Evolutionary conservation across 2,888 invertebrate species (phyloP).

Genomic region (Trachelus stipa): DNA sequence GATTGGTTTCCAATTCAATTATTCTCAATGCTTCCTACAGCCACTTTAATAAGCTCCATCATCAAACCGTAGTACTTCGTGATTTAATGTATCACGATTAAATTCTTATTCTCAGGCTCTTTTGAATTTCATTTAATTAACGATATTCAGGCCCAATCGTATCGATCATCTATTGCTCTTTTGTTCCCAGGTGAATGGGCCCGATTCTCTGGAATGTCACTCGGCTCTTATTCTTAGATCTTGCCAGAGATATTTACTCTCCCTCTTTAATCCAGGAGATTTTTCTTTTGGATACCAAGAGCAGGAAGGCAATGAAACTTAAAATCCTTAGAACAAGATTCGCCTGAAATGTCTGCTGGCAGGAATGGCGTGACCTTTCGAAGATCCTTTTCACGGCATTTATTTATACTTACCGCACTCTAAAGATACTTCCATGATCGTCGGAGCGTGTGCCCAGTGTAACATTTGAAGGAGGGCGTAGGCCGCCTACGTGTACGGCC

Average conservation of each 20-base stretch:
- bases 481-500: slow-evolving; percentile 23
- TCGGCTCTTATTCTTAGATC: background rate
- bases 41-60: background rate
- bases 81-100: background rate
- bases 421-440: slow-evolving; percentile 40
- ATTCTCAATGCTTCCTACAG: background rate
- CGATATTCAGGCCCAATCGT: background rate
- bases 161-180: background rate
- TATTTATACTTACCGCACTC: slow-evolving; percentile 21
- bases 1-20: background rate
- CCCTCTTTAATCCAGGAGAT: background rate
- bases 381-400: slow-evolving; percentile 24
- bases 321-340: background rate
- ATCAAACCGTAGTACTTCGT: background rate
- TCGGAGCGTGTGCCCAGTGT: slow-evolving; percentile 60
- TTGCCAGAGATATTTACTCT: background rate
- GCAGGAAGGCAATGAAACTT: background rate
- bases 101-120: background rate
- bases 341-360: background rate
- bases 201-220: background rate
- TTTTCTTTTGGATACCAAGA: background rate
- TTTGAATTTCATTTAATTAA: background rate
- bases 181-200: background rate
- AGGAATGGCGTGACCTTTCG: slow-evolving; percentile 36
- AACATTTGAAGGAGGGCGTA: slow-evolving; percentile 61